Conservation (phyloP, 2,113 vertebrate species). For the Holacanthus passer region DNA sequence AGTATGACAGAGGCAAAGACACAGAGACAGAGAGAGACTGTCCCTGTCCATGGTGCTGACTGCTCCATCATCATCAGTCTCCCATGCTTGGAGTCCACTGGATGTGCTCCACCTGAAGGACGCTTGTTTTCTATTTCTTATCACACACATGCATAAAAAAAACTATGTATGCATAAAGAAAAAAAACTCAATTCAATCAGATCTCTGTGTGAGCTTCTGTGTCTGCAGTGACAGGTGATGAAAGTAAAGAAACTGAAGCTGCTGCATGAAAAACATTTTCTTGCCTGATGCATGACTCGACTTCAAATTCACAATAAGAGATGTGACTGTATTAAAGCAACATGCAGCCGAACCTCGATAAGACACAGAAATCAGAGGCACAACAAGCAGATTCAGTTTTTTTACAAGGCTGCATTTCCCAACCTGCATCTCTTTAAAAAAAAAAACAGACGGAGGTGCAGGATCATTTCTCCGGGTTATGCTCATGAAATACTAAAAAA, state of each 20-base stretch:
- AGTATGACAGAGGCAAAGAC: conserved; percentile 22
- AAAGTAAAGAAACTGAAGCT: conserved; percentile 32
- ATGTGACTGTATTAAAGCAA: conserved; percentile 12
- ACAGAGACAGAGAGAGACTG: conserved; percentile 23
- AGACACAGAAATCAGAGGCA: background rate
- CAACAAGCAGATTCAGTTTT: conserved; percentile 37
- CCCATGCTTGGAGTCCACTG: background rate
- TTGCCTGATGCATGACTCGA: background rate
- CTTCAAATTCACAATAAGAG: background rate
- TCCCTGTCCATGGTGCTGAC: conserved; percentile 82
- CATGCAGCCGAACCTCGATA: background rate
- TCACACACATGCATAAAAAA: background rate
- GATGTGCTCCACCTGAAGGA: background rate
- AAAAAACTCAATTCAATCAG: background rate
- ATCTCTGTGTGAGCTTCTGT: background rate
- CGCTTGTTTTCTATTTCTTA: background rate
- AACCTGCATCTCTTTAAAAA: conserved; percentile 18
- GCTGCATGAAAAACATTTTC: background rate
- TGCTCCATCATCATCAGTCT: conserved; percentile 49
- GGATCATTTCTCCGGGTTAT: background rate
- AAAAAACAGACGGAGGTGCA: background rate
- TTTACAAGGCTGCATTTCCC: conserved; percentile 19
- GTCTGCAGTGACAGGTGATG: conserved; percentile 4
- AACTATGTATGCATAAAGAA: background rate
- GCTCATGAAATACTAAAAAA: background rate